Percentiles rank a stretch among this genome's conserved stretches.
Evolutionary conservation across 2,797 vertebrate genomes (phyloP).

Genomic region (Ispidina picta): DNA sequence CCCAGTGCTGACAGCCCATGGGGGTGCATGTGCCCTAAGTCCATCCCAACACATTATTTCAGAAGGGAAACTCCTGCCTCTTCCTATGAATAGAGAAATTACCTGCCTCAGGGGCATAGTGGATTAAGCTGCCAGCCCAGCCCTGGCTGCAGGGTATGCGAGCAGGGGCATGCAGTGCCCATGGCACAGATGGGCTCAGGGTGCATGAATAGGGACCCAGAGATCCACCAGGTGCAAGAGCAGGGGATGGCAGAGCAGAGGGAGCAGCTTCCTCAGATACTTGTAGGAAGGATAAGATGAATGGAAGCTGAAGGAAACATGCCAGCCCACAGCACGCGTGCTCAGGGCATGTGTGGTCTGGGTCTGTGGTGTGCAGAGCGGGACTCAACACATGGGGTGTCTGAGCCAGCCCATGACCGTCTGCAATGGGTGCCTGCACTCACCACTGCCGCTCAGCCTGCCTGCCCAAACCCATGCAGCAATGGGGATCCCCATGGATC

Average conservation of each 20-base stretch:
- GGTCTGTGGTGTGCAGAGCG: accelerated
- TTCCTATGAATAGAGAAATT: not conserved
- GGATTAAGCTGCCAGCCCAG: not conserved
- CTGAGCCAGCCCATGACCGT: not conserved
- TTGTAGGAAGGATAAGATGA: not conserved
- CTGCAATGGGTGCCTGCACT: not conserved
- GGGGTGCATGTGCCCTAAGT: not conserved
- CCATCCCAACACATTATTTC: accelerated
- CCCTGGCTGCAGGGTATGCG: not conserved
- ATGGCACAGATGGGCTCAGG: not conserved
- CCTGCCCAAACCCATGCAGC: accelerated
- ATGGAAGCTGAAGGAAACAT: not conserved
- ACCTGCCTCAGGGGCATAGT: not conserved
- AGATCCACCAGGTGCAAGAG: accelerated
- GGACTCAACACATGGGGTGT: not conserved
- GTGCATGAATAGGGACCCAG: not conserved
- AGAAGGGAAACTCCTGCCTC: not conserved
- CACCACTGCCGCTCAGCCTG: not conserved
- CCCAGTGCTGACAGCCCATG: not conserved
- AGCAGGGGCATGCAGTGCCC: not conserved
- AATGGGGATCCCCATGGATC: accelerated
- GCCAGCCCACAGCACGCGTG: not conserved
- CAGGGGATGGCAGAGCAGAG: not conserved
- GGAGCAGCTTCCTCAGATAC: not conserved
- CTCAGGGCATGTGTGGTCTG: not conserved